Evolutionary conservation across 1,140 invertebrate genomes (phyloP), one percentile per base, ranked within the genome.

Genomic region (Apis dorsata): DNA sequence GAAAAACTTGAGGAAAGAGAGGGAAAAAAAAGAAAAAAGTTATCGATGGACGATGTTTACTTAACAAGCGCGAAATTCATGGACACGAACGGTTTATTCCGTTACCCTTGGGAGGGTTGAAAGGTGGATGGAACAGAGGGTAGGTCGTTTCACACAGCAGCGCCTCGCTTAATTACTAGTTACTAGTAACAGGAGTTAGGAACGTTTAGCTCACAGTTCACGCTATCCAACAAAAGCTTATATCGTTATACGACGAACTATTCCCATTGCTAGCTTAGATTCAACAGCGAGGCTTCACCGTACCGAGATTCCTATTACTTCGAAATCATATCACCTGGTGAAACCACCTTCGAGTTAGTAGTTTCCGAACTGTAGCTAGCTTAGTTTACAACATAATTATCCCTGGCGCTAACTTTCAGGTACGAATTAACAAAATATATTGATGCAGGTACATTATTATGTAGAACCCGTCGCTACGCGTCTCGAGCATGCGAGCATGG

Each of bases 161-260:
- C 90, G 88, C 91, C 87, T 91, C 88, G 90, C 86, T 92, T 92
- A 92, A 92, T 92, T 92, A 91, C 91, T 90, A 91, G 90, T 91
- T 91, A 90, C 88, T 89, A 87, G 90, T 91, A 91, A 88, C 90
- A 85, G 79, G 90, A 92, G 91, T 91, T 92, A 88, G 89, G 84
- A 90, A 86, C 87, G 88, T 91, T 92, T 92, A 91, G 87, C 88
- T 90, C 86, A 86, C 89, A 85, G 85, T 88, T 91, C 87, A 86
- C 89, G 85, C 87, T 86, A 89, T 87, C 82, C 86, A 85, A 82
- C 85, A 85, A 81, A 88, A 87, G 86, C 88, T 88, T 88, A 88
- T 81, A 88, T 79, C 84, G 81, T 88, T 86, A 44, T 44, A 82
- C 73, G 77, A 79, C 85, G 80, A 90, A 85, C 80, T 84, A 88